A percentile compares a stretch with the other conserved stretches of the same genome.
Conservation (phyloP, 1,140 invertebrate species). For the Calephelis nemesis region DNA sequence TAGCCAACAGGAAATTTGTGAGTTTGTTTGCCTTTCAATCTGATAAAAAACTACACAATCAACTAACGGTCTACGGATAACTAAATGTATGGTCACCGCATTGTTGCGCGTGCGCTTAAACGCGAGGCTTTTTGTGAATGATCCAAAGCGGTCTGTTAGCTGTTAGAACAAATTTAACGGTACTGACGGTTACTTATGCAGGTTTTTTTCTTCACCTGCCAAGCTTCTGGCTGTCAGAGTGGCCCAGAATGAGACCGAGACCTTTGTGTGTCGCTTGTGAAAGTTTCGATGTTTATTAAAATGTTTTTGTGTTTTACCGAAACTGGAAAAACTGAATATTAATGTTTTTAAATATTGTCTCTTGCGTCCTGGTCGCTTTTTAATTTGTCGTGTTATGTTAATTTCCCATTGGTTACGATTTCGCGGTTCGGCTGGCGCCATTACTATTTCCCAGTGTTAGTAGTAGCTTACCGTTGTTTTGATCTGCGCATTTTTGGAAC, state of each 20-base stretch:
- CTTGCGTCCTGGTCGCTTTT: constrained; percentile 7
- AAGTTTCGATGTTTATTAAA: constrained; percentile 34
- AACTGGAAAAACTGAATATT: constrained; percentile 24
- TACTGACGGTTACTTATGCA: constrained; percentile 43
- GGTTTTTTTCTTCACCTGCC: constrained; percentile 49
- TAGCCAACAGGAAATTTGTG: too few species aligned
- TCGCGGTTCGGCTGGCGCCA: not conserved
- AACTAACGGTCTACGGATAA: constrained; percentile 26
- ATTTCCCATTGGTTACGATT: constrained; percentile 9
- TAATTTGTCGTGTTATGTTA: constrained; percentile 17
- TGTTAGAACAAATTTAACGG: constrained; percentile 70
- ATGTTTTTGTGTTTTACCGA: constrained; percentile 23
- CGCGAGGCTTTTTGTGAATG: constrained; percentile 65
- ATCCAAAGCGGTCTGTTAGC: constrained; percentile 52
- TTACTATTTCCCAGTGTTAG: not conserved
- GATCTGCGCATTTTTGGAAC: too few species aligned
- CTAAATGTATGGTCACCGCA: constrained; percentile 41
- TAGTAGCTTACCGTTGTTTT: too few species aligned
- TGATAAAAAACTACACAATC: not conserved
- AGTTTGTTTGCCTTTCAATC: too few species aligned
- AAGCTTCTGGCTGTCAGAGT: constrained; percentile 38
- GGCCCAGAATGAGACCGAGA: constrained; percentile 30
- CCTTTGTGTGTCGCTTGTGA: constrained; percentile 37
- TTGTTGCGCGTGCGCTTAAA: constrained; percentile 52
- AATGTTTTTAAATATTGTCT: constrained; percentile 10